Conservation (phyloP, 2,113 vertebrate species). For the Pongo pygmaeus region DNA sequence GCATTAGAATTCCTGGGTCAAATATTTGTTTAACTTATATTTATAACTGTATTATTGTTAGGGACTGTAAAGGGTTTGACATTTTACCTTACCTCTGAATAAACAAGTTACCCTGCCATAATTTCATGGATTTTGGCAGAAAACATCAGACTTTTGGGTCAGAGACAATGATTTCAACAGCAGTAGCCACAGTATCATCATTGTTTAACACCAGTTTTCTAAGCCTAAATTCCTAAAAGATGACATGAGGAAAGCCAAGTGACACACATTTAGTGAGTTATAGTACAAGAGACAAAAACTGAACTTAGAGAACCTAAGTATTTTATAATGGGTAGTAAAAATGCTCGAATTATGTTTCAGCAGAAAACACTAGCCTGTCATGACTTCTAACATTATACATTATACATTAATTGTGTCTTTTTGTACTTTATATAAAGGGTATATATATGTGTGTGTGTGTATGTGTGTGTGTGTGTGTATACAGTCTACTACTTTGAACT, state of each 20-base stretch:
- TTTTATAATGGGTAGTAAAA: background rate
- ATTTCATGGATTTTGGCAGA: no score
- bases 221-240: background rate
- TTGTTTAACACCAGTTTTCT: background rate
- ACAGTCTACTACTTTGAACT: background rate
- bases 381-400: background rate
- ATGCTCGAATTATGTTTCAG: background rate
- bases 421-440: no score
- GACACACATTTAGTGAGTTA: background rate
- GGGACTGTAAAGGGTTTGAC: background rate
- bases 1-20: no score
- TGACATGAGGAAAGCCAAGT: background rate
- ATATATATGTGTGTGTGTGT: no score
- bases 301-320: background rate
- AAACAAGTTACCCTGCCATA: no score
- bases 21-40: background rate
- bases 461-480: fast-evolving
- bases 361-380: background rate
- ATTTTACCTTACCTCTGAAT: no score
- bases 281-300: background rate
- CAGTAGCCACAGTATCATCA: background rate
- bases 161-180: background rate
- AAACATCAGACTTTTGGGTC: no score
- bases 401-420: background rate
- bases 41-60: background rate